Evolutionary conservation across 2,113 vertebrate species (phyloP).

Genomic region (Ranitomeya imitator): DNA sequence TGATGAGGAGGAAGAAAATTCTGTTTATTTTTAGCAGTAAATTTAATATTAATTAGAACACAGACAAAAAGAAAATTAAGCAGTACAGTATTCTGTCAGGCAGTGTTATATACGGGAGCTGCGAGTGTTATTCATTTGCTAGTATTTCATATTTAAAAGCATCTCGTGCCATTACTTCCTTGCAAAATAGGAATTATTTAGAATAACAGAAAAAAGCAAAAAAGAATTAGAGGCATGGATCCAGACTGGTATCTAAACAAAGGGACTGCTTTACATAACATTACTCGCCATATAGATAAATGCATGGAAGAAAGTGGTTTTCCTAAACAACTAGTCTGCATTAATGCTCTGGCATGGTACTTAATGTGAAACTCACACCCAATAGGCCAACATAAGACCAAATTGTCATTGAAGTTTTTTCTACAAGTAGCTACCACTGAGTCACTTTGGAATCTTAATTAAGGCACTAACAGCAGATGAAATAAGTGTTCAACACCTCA

Average conservation of each 20-base stretch:
- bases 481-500: too few species aligned
- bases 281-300: too few species aligned
- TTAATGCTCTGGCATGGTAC: neutral
- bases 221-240: too few species aligned
- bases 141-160: slow-evolving; percentile 8
- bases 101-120: neutral
- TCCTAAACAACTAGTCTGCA: too few species aligned
- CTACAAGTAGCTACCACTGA: too few species aligned
- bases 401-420: neutral
- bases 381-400: neutral
- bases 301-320: too few species aligned
- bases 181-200: neutral
- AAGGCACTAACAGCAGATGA: too few species aligned
- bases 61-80: slow-evolving; percentile 12
- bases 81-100: neutral
- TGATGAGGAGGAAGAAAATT: slow-evolving; percentile 25
- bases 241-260: too few species aligned
- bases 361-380: neutral
- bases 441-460: too few species aligned
- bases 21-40: slow-evolving; percentile 42
- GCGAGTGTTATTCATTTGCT: neutral
- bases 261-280: too few species aligned
- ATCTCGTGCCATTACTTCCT: too few species aligned
- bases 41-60: slow-evolving; percentile 22
- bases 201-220: neutral